A percentile compares a stretch with the other conserved stretches of the same genome.
phyloP scores from a whole-genome alignment of 2,888 invertebrate species.

The Agonopterix heracliana region DNA sequence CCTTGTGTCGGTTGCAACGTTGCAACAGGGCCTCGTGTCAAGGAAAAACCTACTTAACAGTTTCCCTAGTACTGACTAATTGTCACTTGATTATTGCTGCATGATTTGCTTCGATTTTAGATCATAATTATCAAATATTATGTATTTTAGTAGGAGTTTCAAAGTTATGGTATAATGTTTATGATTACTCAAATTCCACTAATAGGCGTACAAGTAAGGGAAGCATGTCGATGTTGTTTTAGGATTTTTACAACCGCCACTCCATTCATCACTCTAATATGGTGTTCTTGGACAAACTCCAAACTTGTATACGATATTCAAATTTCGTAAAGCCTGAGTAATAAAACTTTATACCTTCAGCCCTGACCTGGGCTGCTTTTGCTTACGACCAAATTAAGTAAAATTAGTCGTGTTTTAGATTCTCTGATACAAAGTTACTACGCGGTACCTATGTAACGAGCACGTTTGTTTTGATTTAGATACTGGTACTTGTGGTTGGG shows the following conservation, averaged over 20 bases:
- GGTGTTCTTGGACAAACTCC: background rate
- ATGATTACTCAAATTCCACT: no score
- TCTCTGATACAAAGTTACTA: background rate
- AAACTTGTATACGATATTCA: constrained; percentile 5
- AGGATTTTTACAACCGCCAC: no score
- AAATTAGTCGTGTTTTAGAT: constrained; percentile 5
- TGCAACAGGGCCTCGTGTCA: constrained; percentile 73
- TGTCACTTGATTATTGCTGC: constrained; percentile 16
- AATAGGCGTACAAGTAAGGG: no score
- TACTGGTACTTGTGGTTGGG: constrained; percentile 10
- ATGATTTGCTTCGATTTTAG: no score
- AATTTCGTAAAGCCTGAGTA: constrained; percentile 7
- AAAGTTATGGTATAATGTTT: no score
- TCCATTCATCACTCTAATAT: background rate
- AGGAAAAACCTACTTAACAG: constrained; percentile 71
- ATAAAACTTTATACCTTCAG: constrained; percentile 6
- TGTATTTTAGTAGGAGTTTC: no score
- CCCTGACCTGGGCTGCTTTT: constrained; percentile 2
- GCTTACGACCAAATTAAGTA: background rate
- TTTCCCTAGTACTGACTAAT: constrained; percentile 68
- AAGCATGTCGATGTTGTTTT: no score
- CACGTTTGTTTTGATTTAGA: constrained; percentile 9
- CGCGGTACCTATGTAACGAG: background rate
- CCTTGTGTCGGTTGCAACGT: constrained; percentile 70
- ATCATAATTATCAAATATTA: no score